These are phyloP conservation scores for Chaenocephalus aceratus DNA, from an alignment of 2,113 vertebrate species.

Conservation along the genomic window DNA sequence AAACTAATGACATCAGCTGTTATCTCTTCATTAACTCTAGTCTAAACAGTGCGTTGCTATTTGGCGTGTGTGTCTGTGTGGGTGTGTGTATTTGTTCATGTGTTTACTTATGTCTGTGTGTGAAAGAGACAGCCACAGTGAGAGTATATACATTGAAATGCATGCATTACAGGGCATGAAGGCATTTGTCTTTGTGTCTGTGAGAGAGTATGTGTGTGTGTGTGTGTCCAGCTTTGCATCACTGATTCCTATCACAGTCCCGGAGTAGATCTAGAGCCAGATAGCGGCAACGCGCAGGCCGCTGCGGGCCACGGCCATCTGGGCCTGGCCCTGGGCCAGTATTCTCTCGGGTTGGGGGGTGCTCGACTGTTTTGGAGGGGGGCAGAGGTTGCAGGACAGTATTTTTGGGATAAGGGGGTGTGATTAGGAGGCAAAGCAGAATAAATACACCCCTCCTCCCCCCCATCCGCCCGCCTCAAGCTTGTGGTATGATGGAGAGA, in stretches of 20 bases:
- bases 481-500: slow-evolving; percentile 60
- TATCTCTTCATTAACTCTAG: slow-evolving; percentile 94
- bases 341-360: slow-evolving; percentile 22
- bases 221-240: slow-evolving; percentile 50
- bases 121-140: slow-evolving; percentile 9
- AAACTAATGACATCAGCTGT: slow-evolving; percentile 93
- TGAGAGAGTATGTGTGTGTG: slow-evolving; percentile 16
- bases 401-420: slow-evolving; percentile 35
- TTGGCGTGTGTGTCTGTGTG: slow-evolving; percentile 33
- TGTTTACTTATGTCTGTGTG: slow-evolving; percentile 29
- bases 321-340: slow-evolving; percentile 53
- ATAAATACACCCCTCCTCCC: slow-evolving; percentile 60
- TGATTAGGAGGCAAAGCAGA: slow-evolving; percentile 48
- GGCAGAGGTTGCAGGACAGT: slow-evolving; percentile 40
- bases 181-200: slow-evolving; percentile 21
- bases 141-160: slow-evolving; percentile 22
- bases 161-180: slow-evolving; percentile 24
- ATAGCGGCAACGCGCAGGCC: slow-evolving; percentile 36
- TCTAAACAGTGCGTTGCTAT: slow-evolving; percentile 87
- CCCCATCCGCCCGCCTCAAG: slow-evolving; percentile 49
- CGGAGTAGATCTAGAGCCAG: slow-evolving; percentile 39
- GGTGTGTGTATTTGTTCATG: slow-evolving; percentile 17
- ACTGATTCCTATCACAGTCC: slow-evolving; percentile 42
- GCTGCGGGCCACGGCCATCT: slow-evolving; percentile 61
- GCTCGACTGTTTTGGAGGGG: background rate